A percentile compares a stretch with the other conserved stretches of the same genome.
phyloP scores from a whole-genome alignment of 2,888 invertebrate species.

The Habrosyne pyritoides region DNA sequence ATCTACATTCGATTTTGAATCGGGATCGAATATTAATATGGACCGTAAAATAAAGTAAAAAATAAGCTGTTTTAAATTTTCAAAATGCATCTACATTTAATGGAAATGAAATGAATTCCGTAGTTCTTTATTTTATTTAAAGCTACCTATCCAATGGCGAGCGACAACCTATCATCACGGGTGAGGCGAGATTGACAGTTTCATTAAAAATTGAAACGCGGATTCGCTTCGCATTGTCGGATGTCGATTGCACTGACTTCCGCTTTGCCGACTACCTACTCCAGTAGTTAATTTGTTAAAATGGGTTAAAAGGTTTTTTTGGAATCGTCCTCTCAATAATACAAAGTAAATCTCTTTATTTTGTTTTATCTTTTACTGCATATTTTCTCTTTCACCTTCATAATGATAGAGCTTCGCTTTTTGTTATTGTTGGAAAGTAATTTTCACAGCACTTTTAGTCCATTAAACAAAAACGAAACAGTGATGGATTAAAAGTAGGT shows the following conservation, averaged over 20 bases:
- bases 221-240: slow-evolving; percentile 14
- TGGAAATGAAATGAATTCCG: neutral
- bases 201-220: slow-evolving; percentile 36
- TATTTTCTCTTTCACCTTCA: neutral
- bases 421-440: neutral
- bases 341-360: neutral
- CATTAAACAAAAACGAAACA: neutral
- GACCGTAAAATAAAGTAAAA: too few species aligned
- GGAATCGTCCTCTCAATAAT: neutral
- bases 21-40: too few species aligned
- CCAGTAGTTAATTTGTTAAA: slow-evolving; percentile 11
- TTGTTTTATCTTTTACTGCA: neutral
- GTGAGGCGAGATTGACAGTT: slow-evolving; percentile 27
- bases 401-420: neutral
- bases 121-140: neutral
- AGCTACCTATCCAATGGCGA: neutral
- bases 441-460: neutral
- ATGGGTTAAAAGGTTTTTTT: neutral
- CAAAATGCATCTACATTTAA: too few species aligned
- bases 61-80: neutral
- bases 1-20: too few species aligned
- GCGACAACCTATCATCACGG: slow-evolving; percentile 22
- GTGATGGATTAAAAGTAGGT: neutral
- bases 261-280: slow-evolving; percentile 4
- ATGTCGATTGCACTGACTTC: slow-evolving; percentile 18